A percentile compares a stretch with the other conserved stretches of the same genome.
phyloP scores from a whole-genome alignment of 2,797 vertebrate genomes.

The Psittacula derbiana region DNA sequence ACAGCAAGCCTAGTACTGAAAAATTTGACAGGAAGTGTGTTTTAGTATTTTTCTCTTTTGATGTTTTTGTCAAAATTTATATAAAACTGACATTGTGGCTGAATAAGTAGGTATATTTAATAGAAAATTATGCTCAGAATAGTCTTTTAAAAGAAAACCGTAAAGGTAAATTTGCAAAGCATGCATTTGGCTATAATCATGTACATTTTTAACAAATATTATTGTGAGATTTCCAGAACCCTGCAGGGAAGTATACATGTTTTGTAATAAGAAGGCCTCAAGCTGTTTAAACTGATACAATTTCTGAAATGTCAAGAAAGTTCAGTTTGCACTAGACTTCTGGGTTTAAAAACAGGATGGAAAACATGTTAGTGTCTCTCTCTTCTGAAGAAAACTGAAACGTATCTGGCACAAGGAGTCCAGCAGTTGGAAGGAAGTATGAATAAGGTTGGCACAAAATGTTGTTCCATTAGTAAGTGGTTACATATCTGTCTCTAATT shows the following conservation, averaged over 20 bases:
- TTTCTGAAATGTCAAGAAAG: slow-evolving; percentile 70
- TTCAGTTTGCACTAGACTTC: slow-evolving; percentile 65
- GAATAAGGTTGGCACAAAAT: slow-evolving; percentile 62
- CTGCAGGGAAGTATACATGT: slow-evolving; percentile 63
- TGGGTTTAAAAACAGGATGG: slow-evolving; percentile 67
- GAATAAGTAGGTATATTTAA: slow-evolving; percentile 53
- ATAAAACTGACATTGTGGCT: slow-evolving; percentile 30
- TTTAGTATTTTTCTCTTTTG: neutral
- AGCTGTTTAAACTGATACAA: slow-evolving; percentile 76
- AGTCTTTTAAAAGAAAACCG: slow-evolving; percentile 42
- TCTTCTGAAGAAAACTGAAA: slow-evolving; percentile 65
- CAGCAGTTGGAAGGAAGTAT: slow-evolving; percentile 55
- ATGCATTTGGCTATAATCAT: slow-evolving; percentile 48
- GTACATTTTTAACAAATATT: slow-evolving; percentile 65
- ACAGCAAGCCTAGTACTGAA: neutral
- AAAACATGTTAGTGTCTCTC: slow-evolving; percentile 52
- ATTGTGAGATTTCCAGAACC: slow-evolving; percentile 65
- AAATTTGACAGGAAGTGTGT: neutral
- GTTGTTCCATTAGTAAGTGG: slow-evolving; percentile 16
- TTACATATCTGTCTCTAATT: slow-evolving; percentile 56
- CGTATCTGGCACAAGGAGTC: slow-evolving; percentile 50
- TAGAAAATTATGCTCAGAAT: slow-evolving; percentile 50
- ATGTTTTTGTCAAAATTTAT: slow-evolving; percentile 24
- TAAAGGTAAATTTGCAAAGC: slow-evolving; percentile 48
- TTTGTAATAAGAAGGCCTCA: slow-evolving; percentile 70